Percentiles rank a stretch among this genome's conserved stretches.
phyloP scores from a whole-genome alignment of 2,888 invertebrate genomes.

The Metellina segmentata region DNA sequence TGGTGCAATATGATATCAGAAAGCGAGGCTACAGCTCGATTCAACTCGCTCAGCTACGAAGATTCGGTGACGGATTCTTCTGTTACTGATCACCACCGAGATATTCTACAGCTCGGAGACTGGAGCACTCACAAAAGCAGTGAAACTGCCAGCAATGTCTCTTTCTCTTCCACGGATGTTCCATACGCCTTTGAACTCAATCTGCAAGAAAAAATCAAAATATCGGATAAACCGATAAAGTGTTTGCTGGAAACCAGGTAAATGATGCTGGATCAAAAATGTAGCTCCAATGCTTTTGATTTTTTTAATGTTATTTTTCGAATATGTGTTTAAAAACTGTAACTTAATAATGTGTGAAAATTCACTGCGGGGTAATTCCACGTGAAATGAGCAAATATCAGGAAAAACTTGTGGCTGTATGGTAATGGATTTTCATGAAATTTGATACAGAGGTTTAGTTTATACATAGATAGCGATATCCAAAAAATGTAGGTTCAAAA shows the following conservation, averaged over 20 bases:
- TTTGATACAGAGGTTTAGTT: no score
- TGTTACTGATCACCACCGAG: slow-evolving; percentile 37
- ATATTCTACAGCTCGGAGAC: slow-evolving; percentile 67
- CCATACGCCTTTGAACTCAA: slow-evolving; percentile 80
- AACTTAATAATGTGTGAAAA: background rate
- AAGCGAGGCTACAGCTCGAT: slow-evolving; percentile 37
- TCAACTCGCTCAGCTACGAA: slow-evolving; percentile 66
- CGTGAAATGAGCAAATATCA: no score
- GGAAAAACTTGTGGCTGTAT: no score
- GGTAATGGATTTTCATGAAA: no score
- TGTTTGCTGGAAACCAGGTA: slow-evolving; percentile 79
- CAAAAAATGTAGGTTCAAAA: no score
- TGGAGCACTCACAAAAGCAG: slow-evolving; percentile 76
- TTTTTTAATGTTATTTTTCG: background rate
- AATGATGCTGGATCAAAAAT: background rate
- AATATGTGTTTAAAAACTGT: background rate
- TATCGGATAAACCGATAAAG: slow-evolving; percentile 82
- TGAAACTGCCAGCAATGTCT: slow-evolving; percentile 79
- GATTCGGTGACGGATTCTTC: slow-evolving; percentile 57
- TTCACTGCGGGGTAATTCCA: background rate
- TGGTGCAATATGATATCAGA: slow-evolving; percentile 61
- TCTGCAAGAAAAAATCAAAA: slow-evolving; percentile 82
- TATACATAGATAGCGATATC: no score
- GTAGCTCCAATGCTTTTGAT: background rate
- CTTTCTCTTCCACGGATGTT: slow-evolving; percentile 78